Conservation (phyloP, 2,797 vertebrate species). For the Ptychadena robeensis region DNA sequence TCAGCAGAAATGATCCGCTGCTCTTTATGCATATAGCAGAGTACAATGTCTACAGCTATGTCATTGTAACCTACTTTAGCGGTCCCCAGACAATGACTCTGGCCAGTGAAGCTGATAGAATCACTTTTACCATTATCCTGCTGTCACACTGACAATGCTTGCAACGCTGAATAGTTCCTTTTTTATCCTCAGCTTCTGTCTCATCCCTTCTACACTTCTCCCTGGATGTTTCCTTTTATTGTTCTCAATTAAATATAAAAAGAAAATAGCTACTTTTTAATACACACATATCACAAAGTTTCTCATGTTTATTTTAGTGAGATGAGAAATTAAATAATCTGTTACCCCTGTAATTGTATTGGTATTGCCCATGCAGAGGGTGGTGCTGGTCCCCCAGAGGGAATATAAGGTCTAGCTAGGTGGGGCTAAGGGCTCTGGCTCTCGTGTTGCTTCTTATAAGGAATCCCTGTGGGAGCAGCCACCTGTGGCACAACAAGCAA, state of each 20-base stretch:
- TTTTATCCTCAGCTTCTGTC: slow-evolving; percentile 8
- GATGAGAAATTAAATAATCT: no score
- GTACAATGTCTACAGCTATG: slow-evolving; percentile 21
- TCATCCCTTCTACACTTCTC: slow-evolving; percentile 16
- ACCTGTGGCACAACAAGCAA: no score
- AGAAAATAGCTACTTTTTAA: neutral
- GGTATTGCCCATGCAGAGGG: no score
- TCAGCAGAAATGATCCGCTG: slow-evolving; percentile 61
- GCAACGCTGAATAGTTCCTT: slow-evolving; percentile 7
- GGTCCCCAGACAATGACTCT: slow-evolving; percentile 51
- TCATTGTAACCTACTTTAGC: slow-evolving; percentile 51
- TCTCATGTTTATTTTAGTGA: no score
- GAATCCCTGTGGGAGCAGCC: no score
- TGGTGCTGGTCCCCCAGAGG: no score
- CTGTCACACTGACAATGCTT: slow-evolving; percentile 43
- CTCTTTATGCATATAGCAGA: slow-evolving; percentile 60
- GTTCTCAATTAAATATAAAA: no score
- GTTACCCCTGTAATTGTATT: no score
- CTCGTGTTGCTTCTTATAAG: no score
- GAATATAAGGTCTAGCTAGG: no score
- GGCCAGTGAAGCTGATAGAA: slow-evolving; percentile 54
- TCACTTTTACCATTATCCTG: slow-evolving; percentile 44
- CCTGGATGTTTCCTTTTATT: neutral
- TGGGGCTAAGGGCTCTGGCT: no score
- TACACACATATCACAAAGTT: neutral